Evolutionary conservation across 2,888 invertebrate genomes (phyloP).

Genomic region (Caenorhabditis sp.): DNA sequence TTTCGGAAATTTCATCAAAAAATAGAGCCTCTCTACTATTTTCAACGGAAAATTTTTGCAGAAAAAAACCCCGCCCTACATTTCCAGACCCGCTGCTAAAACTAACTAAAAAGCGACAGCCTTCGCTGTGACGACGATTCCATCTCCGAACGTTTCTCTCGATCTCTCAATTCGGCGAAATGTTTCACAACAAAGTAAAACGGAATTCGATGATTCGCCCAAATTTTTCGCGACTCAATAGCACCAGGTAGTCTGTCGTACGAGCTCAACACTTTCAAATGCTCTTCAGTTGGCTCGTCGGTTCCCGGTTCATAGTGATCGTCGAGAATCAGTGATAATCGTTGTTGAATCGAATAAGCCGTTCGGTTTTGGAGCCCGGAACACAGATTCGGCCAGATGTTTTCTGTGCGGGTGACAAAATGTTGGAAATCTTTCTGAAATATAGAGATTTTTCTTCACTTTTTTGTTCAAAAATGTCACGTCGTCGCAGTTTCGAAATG

Average conservation of each 20-base stretch:
- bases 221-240: background rate
- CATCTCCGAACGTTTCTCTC: background rate
- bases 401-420: too few species aligned
- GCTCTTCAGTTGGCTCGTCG: background rate
- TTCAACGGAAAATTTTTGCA: too few species aligned
- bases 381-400: background rate
- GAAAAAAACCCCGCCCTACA: too few species aligned
- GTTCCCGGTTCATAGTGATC: background rate
- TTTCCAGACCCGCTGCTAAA: too few species aligned
- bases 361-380: background rate
- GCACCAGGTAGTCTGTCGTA: too few species aligned
- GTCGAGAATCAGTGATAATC: slow-evolving; percentile 6
- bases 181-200: background rate
- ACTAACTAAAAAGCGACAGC: too few species aligned
- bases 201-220: background rate
- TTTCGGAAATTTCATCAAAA: too few species aligned
- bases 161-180: background rate
- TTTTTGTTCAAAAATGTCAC: background rate
- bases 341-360: background rate
- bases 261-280: too few species aligned
- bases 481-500: too few species aligned
- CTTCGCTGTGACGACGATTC: background rate
- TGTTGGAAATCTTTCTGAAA: background rate
- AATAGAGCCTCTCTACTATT: too few species aligned
- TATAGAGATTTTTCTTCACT: background rate